Base-by-base conservation (phyloP, 2,888 invertebrate genomes). In the Calameuta pallipes region DNA sequence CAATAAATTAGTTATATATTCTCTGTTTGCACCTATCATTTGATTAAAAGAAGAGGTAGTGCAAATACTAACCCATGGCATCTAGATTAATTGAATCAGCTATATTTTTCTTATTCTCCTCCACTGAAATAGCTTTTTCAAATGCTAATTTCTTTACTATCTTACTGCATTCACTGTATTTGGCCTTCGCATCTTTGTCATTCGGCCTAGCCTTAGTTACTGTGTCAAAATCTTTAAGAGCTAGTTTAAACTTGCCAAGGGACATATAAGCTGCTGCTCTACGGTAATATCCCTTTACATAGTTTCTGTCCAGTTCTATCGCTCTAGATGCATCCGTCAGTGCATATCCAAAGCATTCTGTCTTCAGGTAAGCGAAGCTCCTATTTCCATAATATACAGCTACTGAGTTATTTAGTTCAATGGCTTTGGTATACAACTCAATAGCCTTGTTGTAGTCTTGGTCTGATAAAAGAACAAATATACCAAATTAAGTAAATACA, bases 231-330 rank as follows among this genome's bases (percentile, higher is more conserved):
- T 99, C 99, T 92, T 96, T 96, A 83, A 99, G 94, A 13, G 99
- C 99, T 92, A 96, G 94, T 93, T 98, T 99, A 92, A 98, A 99
- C 93, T 98, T 98, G 85, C 99, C 99, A 89, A 99, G 92, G 36
- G 99, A 97, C 99, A 99, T 99, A 89, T 98, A 95, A 56, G 99
- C 96, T 2, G 98, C 98, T 0, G 99, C 99, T 89, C 99, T 94
- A 87, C 99, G 94, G 92, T 99, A 99, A 91, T 98, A 99, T 0
- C 98, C 99, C 93, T 99, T 99, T 35, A 98, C 94, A 91, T 99
- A 99, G 35, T 94, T 93, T 86, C 95, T 95, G 92, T 99, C 98
- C 82, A 98, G 91, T 91, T 97, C 96, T 79, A 99, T 96, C 1
- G 99, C 96, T 90, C 96, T 96, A 1, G 97, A 95, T 1, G 99